Evolutionary conservation across 2,797 vertebrate genomes (phyloP).

Genomic region (Xenopus petersii): DNA sequence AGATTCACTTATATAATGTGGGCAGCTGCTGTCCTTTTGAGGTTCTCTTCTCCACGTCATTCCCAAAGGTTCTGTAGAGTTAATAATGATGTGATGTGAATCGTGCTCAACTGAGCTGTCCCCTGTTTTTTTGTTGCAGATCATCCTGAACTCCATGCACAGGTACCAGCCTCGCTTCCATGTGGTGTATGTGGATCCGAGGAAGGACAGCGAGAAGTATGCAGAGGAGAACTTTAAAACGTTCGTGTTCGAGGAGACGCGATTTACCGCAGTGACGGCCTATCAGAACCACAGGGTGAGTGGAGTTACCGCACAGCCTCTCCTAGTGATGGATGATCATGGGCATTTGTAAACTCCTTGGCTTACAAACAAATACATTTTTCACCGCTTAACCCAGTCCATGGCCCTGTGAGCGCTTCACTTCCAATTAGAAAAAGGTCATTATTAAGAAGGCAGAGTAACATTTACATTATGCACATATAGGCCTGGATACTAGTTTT

Average conservation of each 20-base stretch:
- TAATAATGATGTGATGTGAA: no score
- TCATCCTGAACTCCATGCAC: slow-evolving; percentile 99
- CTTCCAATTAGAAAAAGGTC: slow-evolving; percentile 1
- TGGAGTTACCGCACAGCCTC: slow-evolving; percentile 30
- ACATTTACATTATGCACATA: background rate
- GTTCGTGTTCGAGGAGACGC: slow-evolving; percentile 95
- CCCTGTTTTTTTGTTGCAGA: slow-evolving; percentile 71
- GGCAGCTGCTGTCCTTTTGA: no score
- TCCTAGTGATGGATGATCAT: slow-evolving; percentile 44
- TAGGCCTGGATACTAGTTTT: background rate
- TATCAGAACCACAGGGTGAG: slow-evolving; percentile 98
- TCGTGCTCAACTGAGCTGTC: background rate
- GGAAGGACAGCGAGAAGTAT: slow-evolving; percentile 96
- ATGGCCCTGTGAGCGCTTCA: background rate
- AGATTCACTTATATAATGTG: no score
- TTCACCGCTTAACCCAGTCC: background rate
- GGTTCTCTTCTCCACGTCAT: no score
- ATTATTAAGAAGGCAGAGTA: slow-evolving; percentile 14
- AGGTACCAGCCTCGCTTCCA: slow-evolving; percentile 97
- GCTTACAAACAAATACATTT: slow-evolving; percentile 27
- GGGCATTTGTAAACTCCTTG: background rate
- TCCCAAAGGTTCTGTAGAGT: no score
- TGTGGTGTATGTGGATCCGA: slow-evolving; percentile 94
- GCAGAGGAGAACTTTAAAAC: slow-evolving; percentile 98
- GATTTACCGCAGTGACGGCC: slow-evolving; percentile 94